phyloP scores from a whole-genome alignment of 2,113 vertebrate species.

The Megaceryle torquata region DNA sequence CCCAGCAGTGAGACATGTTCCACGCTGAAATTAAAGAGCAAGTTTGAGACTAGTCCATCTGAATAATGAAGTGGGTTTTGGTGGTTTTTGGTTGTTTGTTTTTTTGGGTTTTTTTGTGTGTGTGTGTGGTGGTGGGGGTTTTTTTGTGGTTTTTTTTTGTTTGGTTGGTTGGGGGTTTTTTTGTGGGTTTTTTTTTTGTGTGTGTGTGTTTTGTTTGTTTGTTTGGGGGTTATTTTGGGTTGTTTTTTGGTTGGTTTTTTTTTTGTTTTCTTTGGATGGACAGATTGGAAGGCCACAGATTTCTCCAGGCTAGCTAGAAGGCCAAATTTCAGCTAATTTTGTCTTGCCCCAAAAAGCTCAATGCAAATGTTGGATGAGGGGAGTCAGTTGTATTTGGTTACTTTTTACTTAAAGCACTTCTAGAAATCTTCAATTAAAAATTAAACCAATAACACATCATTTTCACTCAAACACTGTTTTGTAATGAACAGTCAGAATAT shows the following conservation, averaged over 20 bases:
- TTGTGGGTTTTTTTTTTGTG: too few species aligned
- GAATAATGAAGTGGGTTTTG: not conserved
- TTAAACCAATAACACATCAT: not conserved
- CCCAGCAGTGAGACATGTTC: not conserved
- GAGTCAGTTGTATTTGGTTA: not conserved
- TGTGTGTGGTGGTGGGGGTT: too few species aligned
- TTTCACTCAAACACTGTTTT: not conserved
- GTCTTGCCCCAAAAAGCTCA: not conserved
- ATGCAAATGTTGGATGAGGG: not conserved
- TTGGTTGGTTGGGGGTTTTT: too few species aligned
- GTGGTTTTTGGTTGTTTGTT: too few species aligned
- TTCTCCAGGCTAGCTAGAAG: not conserved
- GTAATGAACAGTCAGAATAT: not conserved
- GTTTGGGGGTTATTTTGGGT: too few species aligned
- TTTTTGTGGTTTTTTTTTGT: too few species aligned
- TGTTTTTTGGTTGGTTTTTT: too few species aligned
- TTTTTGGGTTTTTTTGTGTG: too few species aligned
- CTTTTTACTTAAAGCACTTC: not conserved
- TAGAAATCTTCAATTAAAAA: not conserved
- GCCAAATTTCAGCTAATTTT: not conserved
- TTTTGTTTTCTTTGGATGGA: not conserved
- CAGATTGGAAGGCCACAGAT: not conserved
- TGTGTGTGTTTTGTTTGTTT: too few species aligned
- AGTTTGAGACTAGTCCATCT: not conserved
- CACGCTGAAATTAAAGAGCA: not conserved